These are phyloP conservation scores for Artibeus jamaicensis DNA, from an alignment of 2,797 vertebrate genomes.

Conservation along the genomic window DNA sequence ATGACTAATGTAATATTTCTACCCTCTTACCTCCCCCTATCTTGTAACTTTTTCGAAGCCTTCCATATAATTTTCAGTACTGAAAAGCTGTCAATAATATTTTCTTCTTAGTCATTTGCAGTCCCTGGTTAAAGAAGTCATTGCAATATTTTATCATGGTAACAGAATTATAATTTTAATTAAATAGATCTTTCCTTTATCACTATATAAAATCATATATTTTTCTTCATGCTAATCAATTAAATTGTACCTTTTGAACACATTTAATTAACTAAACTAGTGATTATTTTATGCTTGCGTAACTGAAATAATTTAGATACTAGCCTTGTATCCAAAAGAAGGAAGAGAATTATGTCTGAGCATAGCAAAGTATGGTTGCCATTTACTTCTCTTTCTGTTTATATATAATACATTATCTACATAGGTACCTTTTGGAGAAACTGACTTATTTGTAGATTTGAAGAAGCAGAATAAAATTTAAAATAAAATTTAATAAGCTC, in stretches of 20 bases:
- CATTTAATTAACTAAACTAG: slow-evolving; percentile 56
- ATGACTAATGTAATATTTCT: not conserved
- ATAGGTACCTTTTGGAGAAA: slow-evolving; percentile 45
- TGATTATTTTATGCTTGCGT: slow-evolving; percentile 55
- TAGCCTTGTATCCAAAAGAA: slow-evolving; percentile 47
- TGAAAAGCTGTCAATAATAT: not conserved
- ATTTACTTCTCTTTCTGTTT: slow-evolving; percentile 30
- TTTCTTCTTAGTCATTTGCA: slow-evolving; percentile 36
- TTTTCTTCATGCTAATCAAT: slow-evolving; percentile 48
- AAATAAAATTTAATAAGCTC: slow-evolving; percentile 63
- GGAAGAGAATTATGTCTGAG: slow-evolving; percentile 41
- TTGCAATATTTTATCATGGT: slow-evolving; percentile 2
- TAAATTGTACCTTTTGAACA: not conserved
- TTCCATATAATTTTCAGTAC: not conserved
- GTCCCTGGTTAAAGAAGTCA: not conserved
- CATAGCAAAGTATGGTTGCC: slow-evolving; percentile 7
- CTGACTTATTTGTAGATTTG: slow-evolving; percentile 48
- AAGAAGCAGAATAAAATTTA: slow-evolving; percentile 61
- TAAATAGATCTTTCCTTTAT: slow-evolving; percentile 56
- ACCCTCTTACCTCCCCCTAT: not conserved
- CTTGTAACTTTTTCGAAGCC: not conserved
- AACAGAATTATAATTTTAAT: slow-evolving; percentile 53
- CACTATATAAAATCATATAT: slow-evolving; percentile 37
- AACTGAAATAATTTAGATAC: slow-evolving; percentile 56
- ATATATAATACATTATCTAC: not conserved